These are phyloP conservation scores for Arrhopalites spinosus DNA, from an alignment of 2,888 invertebrate species.

Conservation along the genomic window DNA sequence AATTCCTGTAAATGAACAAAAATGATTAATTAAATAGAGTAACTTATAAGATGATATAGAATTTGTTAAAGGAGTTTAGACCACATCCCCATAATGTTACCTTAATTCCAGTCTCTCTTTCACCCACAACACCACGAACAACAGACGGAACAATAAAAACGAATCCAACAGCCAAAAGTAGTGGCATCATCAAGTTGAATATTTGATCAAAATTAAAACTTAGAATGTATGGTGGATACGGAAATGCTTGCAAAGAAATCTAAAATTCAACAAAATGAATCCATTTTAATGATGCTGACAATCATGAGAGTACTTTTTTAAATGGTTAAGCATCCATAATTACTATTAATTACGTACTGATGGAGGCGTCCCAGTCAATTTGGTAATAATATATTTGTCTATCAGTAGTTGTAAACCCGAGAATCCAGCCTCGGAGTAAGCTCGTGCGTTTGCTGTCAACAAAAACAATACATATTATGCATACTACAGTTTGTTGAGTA, in stretches of 20 bases:
- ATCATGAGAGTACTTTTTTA: too few relatives aligned
- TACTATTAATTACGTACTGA: not conserved
- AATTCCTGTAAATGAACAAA: constrained; percentile 60
- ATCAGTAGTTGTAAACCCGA: constrained; percentile 51
- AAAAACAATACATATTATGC: not conserved
- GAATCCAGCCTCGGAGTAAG: constrained; percentile 53
- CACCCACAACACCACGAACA: constrained; percentile 66
- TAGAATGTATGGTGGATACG: constrained; percentile 62
- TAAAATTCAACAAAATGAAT: constrained; percentile 28
- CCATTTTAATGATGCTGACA: not conserved
- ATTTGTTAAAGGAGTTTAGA: too few relatives aligned
- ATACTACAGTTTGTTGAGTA: too few relatives aligned
- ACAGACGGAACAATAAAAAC: constrained; percentile 64
- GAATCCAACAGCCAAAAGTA: constrained; percentile 61
- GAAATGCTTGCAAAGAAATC: constrained; percentile 65
- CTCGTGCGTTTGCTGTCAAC: constrained; percentile 9
- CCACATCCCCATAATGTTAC: constrained; percentile 58
- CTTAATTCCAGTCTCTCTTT: constrained; percentile 67
- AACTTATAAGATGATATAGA: too few relatives aligned
- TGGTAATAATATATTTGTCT: constrained; percentile 51
- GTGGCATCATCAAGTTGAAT: constrained; percentile 58
- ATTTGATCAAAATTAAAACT: constrained; percentile 57
- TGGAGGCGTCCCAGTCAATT: constrained; percentile 26
- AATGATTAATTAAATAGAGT: not conserved
- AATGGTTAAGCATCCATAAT: not conserved